Percentiles rank a stretch among this genome's conserved stretches.
Evolutionary conservation across 2,797 vertebrate species (phyloP).

Genomic region (Alauda arvensis): DNA sequence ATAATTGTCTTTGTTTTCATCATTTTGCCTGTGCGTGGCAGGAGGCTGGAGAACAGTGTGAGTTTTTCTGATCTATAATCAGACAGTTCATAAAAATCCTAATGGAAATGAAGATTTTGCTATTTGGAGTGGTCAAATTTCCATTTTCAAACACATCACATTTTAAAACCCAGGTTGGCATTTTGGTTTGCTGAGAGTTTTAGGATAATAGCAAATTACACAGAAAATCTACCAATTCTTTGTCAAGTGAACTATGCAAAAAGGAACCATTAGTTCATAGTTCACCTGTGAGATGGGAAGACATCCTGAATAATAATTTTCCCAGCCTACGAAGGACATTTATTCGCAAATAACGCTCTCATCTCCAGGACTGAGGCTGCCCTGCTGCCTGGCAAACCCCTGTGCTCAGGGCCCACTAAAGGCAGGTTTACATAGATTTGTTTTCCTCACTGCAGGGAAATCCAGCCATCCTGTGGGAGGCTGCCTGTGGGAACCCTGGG

Average conservation of each 20-base stretch:
- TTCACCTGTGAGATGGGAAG: slow-evolving; percentile 59
- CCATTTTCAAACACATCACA: slow-evolving; percentile 76
- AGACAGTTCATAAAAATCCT: slow-evolving; percentile 73
- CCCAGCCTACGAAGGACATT: slow-evolving; percentile 43
- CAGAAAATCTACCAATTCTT: slow-evolving; percentile 73
- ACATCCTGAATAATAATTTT: slow-evolving; percentile 61
- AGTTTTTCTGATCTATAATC: slow-evolving; percentile 67
- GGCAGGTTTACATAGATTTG: not conserved
- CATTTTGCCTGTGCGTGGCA: slow-evolving; percentile 19
- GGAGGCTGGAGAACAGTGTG: slow-evolving; percentile 55
- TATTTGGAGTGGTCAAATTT: slow-evolving; percentile 76
- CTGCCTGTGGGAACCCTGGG: not conserved
- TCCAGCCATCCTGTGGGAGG: not conserved
- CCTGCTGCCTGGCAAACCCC: not conserved
- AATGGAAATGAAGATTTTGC: slow-evolving; percentile 75
- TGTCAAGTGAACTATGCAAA: slow-evolving; percentile 68
- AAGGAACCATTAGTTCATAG: slow-evolving; percentile 68
- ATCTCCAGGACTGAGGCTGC: slow-evolving; percentile 18
- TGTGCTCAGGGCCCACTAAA: not conserved
- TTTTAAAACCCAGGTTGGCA: slow-evolving; percentile 72
- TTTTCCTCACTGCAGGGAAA: not conserved
- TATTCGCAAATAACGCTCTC: slow-evolving; percentile 63
- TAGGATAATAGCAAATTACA: slow-evolving; percentile 78
- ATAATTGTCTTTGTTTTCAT: slow-evolving; percentile 71
- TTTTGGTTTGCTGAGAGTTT: slow-evolving; percentile 77